Percentiles rank a stretch among this genome's conserved stretches.
phyloP scores from a whole-genome alignment of 2,888 invertebrate genomes.

The Gerris lacustris region DNA sequence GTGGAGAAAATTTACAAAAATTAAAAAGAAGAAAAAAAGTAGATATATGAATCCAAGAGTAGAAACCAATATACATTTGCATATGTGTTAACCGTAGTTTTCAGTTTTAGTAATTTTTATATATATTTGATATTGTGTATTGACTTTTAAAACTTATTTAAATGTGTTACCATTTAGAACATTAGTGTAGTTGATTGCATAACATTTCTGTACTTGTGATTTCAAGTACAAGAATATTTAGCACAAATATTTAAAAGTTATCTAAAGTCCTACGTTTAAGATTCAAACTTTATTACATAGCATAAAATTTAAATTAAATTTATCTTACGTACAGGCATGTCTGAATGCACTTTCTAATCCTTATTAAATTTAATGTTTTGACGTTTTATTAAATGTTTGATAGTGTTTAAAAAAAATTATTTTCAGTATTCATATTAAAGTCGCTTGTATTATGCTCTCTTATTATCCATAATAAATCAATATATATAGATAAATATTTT shows the following conservation, averaged over 20 bases:
- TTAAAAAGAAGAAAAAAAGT: too few relatives aligned
- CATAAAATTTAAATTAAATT: slow-evolving; percentile 1
- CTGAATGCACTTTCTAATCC: background rate
- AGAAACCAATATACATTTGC: background rate
- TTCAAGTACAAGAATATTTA: slow-evolving; percentile 26
- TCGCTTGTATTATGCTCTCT: too few relatives aligned
- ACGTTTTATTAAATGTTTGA: slow-evolving; percentile 5
- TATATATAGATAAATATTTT: too few relatives aligned
- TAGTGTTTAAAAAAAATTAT: background rate
- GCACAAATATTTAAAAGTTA: slow-evolving; percentile 20
- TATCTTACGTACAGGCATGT: background rate
- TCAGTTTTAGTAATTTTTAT: slow-evolving; percentile 25
- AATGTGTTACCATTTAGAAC: slow-evolving; percentile 26
- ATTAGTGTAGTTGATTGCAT: slow-evolving; percentile 24
- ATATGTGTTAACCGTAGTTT: slow-evolving; percentile 17
- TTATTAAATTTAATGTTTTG: background rate
- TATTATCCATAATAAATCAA: too few relatives aligned
- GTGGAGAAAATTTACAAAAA: too few relatives aligned
- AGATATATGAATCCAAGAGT: background rate
- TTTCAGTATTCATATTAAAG: background rate
- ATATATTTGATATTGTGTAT: slow-evolving; percentile 24
- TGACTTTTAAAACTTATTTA: slow-evolving; percentile 23
- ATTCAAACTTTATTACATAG: slow-evolving; percentile 1
- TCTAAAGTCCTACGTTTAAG: slow-evolving; percentile 17
- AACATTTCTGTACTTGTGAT: slow-evolving; percentile 28